Base-by-base conservation (phyloP, 2,797 vertebrate species). In the Tragelaphus eurycerus region DNA sequence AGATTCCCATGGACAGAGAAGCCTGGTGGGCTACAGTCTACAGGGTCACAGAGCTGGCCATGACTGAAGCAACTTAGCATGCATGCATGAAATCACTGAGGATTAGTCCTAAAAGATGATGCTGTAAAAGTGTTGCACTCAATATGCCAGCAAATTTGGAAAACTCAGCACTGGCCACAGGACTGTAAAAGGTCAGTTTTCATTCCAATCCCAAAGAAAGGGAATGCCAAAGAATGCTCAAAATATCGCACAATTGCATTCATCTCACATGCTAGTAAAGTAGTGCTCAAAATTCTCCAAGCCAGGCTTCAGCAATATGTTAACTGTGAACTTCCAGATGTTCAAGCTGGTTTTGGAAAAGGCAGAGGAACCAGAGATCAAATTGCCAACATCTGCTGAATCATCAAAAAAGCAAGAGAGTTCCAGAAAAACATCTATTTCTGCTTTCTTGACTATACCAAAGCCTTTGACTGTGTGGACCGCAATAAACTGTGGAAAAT, bases 171-270 rank as follows among this genome's bases (percentile, higher is more conserved):
- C 17, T 67, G 17, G n/a, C n/a, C 17, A 21, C 4, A 67, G 17
- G n/a, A 34, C 17, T 67, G 62, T n/a, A 67, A 67, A 19, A 67
- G 62, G 62, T 34, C n/a, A 67, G 62, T 67, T 67, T 67, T 67
- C 62, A 67, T 67, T 67, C 31, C 16, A 64, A 4, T 64, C 1
- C 31, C 62, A 64, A 64, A n/a, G 62, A n/a, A 64, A 64, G 31
- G 7, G 31, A 64, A 64, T 64, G 31, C 15, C 62, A 64, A 64
- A 64, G 62, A 64, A 64, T 17, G 15, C 15, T n/a, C 31, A 64
- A n/a, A 64, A 7, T 64, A 64, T 15, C 0, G 0, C 2, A 64
- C 31, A 64, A 4, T 64, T n/a, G 31, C 4, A 64, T 7, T 64
- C 31, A 64, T 64, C 62, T 64, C 62, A 64, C 31, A n/a, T 7